phyloP scores from a whole-genome alignment of 1,140 invertebrate species.

The Platyscapa corneri region DNA sequence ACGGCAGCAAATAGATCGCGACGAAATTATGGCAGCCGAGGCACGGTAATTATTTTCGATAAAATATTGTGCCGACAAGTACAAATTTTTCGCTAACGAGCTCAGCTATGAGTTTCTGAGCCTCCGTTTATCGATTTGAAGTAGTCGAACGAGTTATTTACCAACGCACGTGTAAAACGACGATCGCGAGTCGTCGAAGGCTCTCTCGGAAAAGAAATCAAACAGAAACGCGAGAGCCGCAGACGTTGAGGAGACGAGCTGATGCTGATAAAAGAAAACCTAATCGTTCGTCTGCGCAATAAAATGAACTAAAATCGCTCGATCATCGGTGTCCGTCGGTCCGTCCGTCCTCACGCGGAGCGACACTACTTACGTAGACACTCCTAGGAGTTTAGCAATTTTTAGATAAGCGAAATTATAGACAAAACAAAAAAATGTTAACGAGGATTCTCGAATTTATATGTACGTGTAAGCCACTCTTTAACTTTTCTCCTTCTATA shows the following conservation, averaged over 20 bases:
- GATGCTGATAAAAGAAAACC: conserved; percentile 30
- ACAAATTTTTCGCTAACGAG: conserved; percentile 48
- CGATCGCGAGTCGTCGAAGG: not conserved
- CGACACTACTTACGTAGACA: conserved; percentile 61
- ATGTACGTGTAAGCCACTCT: conserved; percentile 4
- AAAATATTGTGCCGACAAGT: conserved; percentile 49
- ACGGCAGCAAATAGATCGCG: conserved; percentile 31
- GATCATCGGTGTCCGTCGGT: conserved; percentile 72
- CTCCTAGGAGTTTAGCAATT: conserved; percentile 46
- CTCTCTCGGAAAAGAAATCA: conserved; percentile 42
- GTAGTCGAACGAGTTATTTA: conserved; percentile 4
- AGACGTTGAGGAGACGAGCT: not conserved
- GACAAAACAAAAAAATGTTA: conserved; percentile 41
- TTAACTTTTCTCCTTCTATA: conserved; percentile 65
- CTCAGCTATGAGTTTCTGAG: conserved; percentile 39
- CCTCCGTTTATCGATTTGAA: conserved; percentile 1
- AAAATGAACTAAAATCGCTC: conserved; percentile 71
- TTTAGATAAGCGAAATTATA: conserved; percentile 55
- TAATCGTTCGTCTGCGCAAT: conserved; percentile 36
- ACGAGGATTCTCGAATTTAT: conserved; percentile 9
- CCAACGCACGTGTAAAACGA: conserved; percentile 7
- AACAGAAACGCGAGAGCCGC: not conserved
- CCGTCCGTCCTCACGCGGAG: conserved; percentile 68
- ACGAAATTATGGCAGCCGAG: conserved; percentile 38
- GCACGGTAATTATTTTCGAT: conserved; percentile 28